Conservation (phyloP, 2,113 vertebrate genomes). For the Otocyon megalotis region DNA sequence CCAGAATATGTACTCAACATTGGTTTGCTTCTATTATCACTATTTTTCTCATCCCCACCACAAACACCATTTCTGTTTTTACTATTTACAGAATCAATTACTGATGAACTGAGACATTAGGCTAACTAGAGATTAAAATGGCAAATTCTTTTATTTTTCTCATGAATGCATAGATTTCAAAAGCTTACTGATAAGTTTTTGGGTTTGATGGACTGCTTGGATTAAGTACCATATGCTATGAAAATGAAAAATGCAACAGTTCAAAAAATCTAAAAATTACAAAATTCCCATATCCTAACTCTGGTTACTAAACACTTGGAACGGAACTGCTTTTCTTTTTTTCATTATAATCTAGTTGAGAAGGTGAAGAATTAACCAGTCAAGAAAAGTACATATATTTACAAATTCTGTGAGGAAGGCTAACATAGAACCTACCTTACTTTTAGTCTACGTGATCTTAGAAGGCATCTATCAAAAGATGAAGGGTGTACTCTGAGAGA, state of each 20-base stretch:
- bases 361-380: neutral
- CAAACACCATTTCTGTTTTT: neutral
- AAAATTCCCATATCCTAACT: slow-evolving; percentile 33
- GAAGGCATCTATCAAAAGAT: slow-evolving; percentile 20
- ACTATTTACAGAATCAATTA: slow-evolving; percentile 23
- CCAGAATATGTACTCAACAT: neutral
- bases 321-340: slow-evolving; percentile 30
- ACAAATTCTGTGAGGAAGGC: neutral
- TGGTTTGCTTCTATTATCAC: neutral
- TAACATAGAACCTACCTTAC: neutral
- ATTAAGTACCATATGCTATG: slow-evolving; percentile 41
- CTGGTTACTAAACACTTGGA: neutral
- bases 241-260: slow-evolving; percentile 27
- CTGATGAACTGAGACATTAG: neutral
- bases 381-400: neutral
- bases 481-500: slow-evolving; percentile 44
- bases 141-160: slow-evolving; percentile 10
- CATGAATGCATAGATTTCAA: neutral
- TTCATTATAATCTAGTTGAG: slow-evolving; percentile 13
- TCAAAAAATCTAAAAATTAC: slow-evolving; percentile 29
- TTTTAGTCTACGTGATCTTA: slow-evolving; percentile 32
- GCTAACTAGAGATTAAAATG: slow-evolving; percentile 36
- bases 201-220: neutral
- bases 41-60: neutral
- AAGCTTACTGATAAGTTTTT: neutral